Conservation (phyloP, 1,140 invertebrate species). For the Drosophila takahashii region DNA sequence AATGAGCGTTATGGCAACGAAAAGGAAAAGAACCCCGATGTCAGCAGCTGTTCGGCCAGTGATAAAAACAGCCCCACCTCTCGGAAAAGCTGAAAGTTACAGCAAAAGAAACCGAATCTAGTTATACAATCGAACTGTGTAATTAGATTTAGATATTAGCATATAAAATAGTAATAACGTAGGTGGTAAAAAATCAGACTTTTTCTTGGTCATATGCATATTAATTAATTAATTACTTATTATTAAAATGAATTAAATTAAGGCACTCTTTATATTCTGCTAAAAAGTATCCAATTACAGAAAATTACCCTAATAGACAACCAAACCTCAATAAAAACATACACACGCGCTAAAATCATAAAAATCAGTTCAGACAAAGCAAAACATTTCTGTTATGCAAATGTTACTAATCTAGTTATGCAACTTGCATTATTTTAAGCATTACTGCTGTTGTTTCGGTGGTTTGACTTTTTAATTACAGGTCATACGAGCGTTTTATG, state of each 20-base stretch:
- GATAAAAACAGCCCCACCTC: slow-evolving; percentile 43
- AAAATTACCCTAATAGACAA: background rate
- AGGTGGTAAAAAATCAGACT: too few species aligned
- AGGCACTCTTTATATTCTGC: too few species aligned
- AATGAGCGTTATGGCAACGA: slow-evolving; percentile 74
- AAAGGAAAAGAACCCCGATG: slow-evolving; percentile 37
- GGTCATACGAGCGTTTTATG: slow-evolving; percentile 25
- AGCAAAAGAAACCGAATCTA: slow-evolving; percentile 34
- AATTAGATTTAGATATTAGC: slow-evolving; percentile 9
- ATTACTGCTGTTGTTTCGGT: slow-evolving; percentile 18
- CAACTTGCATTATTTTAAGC: slow-evolving; percentile 20
- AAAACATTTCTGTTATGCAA: slow-evolving; percentile 1
- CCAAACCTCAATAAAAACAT: background rate
- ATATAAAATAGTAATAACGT: too few species aligned
- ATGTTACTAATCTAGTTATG: slow-evolving; percentile 44
- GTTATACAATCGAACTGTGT: slow-evolving; percentile 32
- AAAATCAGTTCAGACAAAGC: background rate
- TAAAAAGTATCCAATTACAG: too few species aligned
- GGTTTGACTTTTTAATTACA: slow-evolving; percentile 49
- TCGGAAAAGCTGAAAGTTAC: background rate
- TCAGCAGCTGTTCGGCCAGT: slow-evolving; percentile 58
- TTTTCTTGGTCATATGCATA: too few species aligned
- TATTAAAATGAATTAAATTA: too few species aligned
- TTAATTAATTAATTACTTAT: too few species aligned
- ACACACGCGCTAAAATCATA: background rate